phyloP scores from a whole-genome alignment of 2,113 vertebrate genomes.

The Archilochus colubris region DNA sequence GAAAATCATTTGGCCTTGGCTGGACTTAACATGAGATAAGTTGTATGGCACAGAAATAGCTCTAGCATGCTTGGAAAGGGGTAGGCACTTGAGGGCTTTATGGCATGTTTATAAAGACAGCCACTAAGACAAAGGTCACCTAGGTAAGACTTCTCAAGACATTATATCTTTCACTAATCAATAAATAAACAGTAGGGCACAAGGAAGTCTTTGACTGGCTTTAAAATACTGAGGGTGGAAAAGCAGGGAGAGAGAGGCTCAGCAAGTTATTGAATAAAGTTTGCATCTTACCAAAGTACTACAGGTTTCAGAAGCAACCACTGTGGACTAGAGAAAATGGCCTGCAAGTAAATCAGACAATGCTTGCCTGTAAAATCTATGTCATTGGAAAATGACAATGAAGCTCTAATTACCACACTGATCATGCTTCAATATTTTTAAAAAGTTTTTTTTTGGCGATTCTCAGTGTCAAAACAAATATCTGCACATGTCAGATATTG shows the following conservation, averaged over 20 bases:
- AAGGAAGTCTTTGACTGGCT: neutral
- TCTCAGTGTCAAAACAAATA: slow-evolving; percentile 68
- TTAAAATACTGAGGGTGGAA: neutral
- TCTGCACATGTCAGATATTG: slow-evolving; percentile 59
- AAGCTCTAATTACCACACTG: slow-evolving; percentile 50
- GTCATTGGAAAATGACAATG: slow-evolving; percentile 49
- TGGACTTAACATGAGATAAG: neutral
- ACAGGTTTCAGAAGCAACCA: neutral
- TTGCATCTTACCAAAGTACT: neutral
- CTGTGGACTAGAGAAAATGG: neutral
- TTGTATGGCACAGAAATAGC: neutral
- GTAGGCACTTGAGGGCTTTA: neutral
- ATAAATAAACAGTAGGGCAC: neutral
- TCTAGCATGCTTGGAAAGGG: neutral
- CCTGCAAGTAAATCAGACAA: neutral
- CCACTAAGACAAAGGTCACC: neutral
- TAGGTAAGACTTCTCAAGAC: neutral
- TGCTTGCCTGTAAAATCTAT: slow-evolving; percentile 5
- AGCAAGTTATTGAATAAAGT: neutral
- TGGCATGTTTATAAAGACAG: neutral
- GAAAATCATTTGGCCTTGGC: neutral
- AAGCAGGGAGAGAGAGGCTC: neutral
- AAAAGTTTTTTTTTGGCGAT: neutral
- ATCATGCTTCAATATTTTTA: slow-evolving; percentile 23
- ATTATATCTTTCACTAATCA: neutral